Percentiles rank a stretch among this genome's conserved stretches.
Evolutionary conservation across 1,140 invertebrate genomes (phyloP).

Genomic region (Drosophila kurseongensis): DNA sequence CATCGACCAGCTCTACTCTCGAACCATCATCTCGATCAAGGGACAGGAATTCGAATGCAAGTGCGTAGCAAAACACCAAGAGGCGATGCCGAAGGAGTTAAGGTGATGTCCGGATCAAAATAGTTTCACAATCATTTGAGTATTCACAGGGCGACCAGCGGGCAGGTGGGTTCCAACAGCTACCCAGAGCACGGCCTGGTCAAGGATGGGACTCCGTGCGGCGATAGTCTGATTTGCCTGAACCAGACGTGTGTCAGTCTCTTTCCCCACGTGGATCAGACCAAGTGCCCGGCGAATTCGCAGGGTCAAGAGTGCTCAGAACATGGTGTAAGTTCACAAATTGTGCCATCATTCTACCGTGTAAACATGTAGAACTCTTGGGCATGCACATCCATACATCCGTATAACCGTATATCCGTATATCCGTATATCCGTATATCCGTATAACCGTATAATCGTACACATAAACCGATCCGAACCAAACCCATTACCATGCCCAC

Average conservation of each 20-base stretch:
- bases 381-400: too few species aligned
- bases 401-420: too few species aligned
- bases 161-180: slow-evolving; percentile 87
- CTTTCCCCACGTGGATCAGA: slow-evolving; percentile 92
- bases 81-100: background rate
- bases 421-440: too few species aligned
- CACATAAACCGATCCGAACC: background rate
- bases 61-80: slow-evolving; percentile 86
- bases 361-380: background rate
- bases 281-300: slow-evolving; percentile 95
- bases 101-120: background rate
- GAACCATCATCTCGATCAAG: slow-evolving; percentile 94
- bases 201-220: slow-evolving; percentile 95
- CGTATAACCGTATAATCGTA: background rate
- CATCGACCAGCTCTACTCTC: slow-evolving; percentile 92
- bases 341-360: background rate
- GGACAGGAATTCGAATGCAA: slow-evolving; percentile 96
- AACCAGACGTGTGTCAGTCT: slow-evolving; percentile 96
- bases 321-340: slow-evolving; percentile 91
- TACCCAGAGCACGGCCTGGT: slow-evolving; percentile 91
- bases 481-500: slow-evolving; percentile 13
- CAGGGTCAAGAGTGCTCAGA: slow-evolving; percentile 95
- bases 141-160: slow-evolving; percentile 88
- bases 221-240: slow-evolving; percentile 94
- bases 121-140: background rate